Base-by-base conservation (phyloP, 2,113 vertebrate species). In the Oncorhynchus mykiss region DNA sequence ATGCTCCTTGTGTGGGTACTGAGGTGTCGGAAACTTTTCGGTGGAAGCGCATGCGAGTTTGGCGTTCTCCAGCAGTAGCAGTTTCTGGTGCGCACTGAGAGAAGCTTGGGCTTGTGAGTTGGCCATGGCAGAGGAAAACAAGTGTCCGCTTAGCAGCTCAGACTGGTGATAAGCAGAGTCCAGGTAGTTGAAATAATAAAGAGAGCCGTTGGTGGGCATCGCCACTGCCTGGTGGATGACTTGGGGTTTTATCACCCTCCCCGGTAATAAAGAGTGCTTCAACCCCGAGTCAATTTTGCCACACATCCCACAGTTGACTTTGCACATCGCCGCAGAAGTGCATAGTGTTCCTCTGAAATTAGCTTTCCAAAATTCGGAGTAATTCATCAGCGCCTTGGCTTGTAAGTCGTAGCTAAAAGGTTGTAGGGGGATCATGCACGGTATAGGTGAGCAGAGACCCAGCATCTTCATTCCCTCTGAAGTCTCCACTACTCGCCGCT, bases 101-200 rank as follows among this genome's bases (percentile, higher is more conserved):
- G 95, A 93, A 59, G 95, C 93, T 73, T 95, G 95, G 67, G 94
- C 89, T 77, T 94, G 96, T 7, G 95, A 90, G 45, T 90, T 93
- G 82, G 95, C 91, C 67, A 96, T 88, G 82, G 93, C 90, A 2
- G 95, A 93, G 0, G 96, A 93, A 81, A 97, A 94, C 90, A 98
- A 95, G 90, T 96, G 96, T 85, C 97, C 94, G 25, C 94, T 92
- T 7, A 97, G 92, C 73, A 98, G 88, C 80, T 99, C 96, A 45
- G 95, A 94, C 74, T 95, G 96, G 87, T 94, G 96, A 76, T 96
- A 97, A 1, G 96, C 91, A 24, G 97, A 94, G 84, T 99, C 97
- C 95, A 99, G 92, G 90, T 97, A 99, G 91, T 98, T 98, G 87
- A 99, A 95, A 88, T 98, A 99, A 86, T 97, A 99, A 73, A 99